A percentile compares a stretch with the other conserved stretches of the same genome.
Evolutionary conservation across 2,797 vertebrate genomes (phyloP).

Genomic region (Sebastes taczanowskii): DNA sequence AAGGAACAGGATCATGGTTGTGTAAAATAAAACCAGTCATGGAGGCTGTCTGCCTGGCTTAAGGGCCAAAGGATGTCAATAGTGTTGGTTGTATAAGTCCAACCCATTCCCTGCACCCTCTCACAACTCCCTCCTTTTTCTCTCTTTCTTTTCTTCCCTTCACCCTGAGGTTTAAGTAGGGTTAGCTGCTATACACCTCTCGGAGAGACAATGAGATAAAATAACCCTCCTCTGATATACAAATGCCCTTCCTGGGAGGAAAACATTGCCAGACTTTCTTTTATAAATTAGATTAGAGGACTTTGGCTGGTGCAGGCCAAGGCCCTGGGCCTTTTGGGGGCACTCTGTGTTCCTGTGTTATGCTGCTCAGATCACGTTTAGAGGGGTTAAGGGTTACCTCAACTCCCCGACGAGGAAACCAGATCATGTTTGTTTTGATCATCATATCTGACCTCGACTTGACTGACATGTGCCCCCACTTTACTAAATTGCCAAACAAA

Average conservation of each 20-base stretch:
- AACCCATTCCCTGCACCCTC: constrained; percentile 29
- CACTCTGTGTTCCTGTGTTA: constrained; percentile 60
- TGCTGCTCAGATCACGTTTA: constrained; percentile 50
- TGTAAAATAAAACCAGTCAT: constrained; percentile 80
- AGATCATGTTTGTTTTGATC: constrained; percentile 78
- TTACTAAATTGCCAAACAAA: constrained; percentile 74
- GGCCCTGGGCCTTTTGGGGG: constrained; percentile 65
- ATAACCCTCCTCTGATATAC: constrained; percentile 50
- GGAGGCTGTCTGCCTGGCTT: constrained; percentile 71
- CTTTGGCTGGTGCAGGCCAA: constrained; percentile 57
- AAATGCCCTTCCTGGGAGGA: constrained; percentile 68
- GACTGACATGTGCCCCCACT: constrained; percentile 79
- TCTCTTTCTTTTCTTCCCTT: constrained; percentile 3
- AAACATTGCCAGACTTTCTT: constrained; percentile 77
- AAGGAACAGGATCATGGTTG: constrained; percentile 75
- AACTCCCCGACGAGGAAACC: constrained; percentile 69
- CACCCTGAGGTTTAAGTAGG: constrained; percentile 19
- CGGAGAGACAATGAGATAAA: constrained; percentile 55
- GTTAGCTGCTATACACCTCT: constrained; percentile 43
- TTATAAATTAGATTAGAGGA: constrained; percentile 79
- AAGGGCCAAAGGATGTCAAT: constrained; percentile 72
- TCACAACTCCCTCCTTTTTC: constrained; percentile 4
- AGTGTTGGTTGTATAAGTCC: constrained; percentile 59
- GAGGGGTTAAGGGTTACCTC: constrained; percentile 59
- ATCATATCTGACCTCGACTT: constrained; percentile 75